Evolutionary conservation across 2,797 vertebrate species (phyloP).

Genomic region (Chrysolophus pictus): DNA sequence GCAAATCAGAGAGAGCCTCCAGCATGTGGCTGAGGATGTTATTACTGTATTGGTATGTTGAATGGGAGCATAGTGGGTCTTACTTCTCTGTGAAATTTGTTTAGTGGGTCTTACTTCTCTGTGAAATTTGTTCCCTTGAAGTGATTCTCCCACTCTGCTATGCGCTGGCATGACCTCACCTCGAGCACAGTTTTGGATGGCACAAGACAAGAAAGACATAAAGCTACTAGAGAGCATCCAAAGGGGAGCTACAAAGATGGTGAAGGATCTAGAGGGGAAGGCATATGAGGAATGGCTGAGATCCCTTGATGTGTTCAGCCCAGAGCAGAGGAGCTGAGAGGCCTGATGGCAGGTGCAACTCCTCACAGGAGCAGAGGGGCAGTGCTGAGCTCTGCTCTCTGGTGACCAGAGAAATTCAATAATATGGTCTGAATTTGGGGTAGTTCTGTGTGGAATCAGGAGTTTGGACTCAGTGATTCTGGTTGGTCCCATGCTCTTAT

Average conservation of each 20-base stretch:
- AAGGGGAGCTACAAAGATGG: background rate
- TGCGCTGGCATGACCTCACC: background rate
- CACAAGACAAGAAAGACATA: background rate
- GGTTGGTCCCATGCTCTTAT: background rate
- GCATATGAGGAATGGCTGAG: background rate
- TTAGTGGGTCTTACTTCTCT: background rate
- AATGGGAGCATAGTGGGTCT: background rate
- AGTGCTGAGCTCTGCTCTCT: background rate
- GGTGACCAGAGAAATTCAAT: background rate
- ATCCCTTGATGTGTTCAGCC: background rate
- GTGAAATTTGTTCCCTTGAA: background rate
- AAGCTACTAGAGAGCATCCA: background rate
- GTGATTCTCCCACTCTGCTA: background rate
- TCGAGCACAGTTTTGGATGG: background rate
- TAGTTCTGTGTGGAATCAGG: background rate
- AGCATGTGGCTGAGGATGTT: rapidly evolving
- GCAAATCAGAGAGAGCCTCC: background rate
- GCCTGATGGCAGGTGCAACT: background rate
- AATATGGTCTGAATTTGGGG: background rate
- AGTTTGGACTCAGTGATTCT: no score
- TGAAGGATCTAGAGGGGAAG: background rate
- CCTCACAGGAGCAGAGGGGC: background rate
- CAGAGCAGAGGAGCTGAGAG: background rate
- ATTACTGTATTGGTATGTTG: background rate
- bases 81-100: background rate